Percentiles rank a stretch among this genome's conserved stretches.
phyloP scores from a whole-genome alignment of 2,888 invertebrate species.

The Thymelicus sylvestris region DNA sequence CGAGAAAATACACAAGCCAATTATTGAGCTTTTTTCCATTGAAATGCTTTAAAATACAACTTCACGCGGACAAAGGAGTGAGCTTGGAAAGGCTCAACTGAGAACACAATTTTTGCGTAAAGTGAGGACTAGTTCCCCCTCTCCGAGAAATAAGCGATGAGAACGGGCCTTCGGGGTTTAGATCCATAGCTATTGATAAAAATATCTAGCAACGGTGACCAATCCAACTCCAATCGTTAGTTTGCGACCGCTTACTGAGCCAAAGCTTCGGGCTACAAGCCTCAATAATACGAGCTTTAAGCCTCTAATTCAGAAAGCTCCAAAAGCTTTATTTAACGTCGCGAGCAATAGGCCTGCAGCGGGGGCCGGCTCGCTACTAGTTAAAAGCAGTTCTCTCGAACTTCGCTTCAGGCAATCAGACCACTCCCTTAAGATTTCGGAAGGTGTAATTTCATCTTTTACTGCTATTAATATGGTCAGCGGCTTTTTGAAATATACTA shows the following conservation, averaged over 20 bases:
- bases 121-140: too few species aligned
- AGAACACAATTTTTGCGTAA: too few species aligned
- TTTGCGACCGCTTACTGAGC: background rate
- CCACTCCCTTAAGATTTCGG: conserved; percentile 51
- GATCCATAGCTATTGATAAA: too few species aligned
- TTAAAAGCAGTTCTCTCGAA: conserved; percentile 48
- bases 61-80: too few species aligned
- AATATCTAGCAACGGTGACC: too few species aligned
- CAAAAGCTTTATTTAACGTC: background rate
- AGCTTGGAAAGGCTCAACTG: too few species aligned
- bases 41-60: too few species aligned
- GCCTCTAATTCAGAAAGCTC: conserved; percentile 1
- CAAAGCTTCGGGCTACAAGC: background rate
- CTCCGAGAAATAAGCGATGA: too few species aligned
- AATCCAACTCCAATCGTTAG: background rate
- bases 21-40: too few species aligned
- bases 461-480: conserved; percentile 12
- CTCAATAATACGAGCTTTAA: background rate
- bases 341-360: conserved; percentile 43
- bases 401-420: conserved; percentile 54
- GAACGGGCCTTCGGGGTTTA: too few species aligned
- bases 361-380: conserved; percentile 48
- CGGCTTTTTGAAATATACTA: background rate
- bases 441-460: conserved; percentile 47
- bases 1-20: too few species aligned